Evolutionary conservation across 2,888 invertebrate species (phyloP).

Genomic region (Agonopterix arenella): DNA sequence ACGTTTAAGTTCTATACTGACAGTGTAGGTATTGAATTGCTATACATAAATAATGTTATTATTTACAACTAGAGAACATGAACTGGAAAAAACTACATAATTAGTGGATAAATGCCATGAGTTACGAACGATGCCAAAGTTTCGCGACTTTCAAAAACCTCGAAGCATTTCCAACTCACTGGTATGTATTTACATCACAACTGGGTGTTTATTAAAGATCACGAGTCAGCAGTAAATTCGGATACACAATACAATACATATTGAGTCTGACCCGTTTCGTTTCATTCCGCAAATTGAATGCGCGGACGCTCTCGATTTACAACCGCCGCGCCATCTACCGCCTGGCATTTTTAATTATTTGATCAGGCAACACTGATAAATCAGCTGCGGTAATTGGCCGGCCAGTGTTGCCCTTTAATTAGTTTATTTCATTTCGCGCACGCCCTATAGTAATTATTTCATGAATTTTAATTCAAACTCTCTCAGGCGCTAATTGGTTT

Average conservation of each 20-base stretch:
- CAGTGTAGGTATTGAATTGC: too few species aligned
- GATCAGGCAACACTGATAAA: slow-evolving; percentile 68
- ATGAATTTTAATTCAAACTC: slow-evolving; percentile 46
- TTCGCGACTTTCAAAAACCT: too few species aligned
- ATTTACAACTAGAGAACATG: too few species aligned
- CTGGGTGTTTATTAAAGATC: slow-evolving; percentile 19
- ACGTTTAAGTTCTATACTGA: too few species aligned
- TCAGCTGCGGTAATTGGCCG: slow-evolving; percentile 54
- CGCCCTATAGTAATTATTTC: slow-evolving; percentile 49
- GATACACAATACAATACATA: slow-evolving; percentile 28
- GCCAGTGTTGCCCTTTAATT: slow-evolving; percentile 50
- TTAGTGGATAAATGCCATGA: too few species aligned
- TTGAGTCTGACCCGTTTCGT: slow-evolving; percentile 32
- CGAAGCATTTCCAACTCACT: too few species aligned
- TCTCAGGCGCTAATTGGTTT: slow-evolving; percentile 32
- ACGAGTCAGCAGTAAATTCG: slow-evolving; percentile 28
- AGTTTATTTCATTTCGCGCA: slow-evolving; percentile 53
- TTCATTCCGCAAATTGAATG: slow-evolving; percentile 61
- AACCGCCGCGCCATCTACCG: slow-evolving; percentile 39
- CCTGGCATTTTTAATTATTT: slow-evolving; percentile 69
- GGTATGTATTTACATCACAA: neutral
- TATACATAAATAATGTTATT: too few species aligned
- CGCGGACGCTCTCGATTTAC: slow-evolving; percentile 48
- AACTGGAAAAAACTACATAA: too few species aligned
- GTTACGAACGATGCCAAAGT: too few species aligned